These are phyloP conservation scores for Seriola quinqueradiata DNA, from an alignment of 2,113 vertebrate species.

Conservation along the genomic window DNA sequence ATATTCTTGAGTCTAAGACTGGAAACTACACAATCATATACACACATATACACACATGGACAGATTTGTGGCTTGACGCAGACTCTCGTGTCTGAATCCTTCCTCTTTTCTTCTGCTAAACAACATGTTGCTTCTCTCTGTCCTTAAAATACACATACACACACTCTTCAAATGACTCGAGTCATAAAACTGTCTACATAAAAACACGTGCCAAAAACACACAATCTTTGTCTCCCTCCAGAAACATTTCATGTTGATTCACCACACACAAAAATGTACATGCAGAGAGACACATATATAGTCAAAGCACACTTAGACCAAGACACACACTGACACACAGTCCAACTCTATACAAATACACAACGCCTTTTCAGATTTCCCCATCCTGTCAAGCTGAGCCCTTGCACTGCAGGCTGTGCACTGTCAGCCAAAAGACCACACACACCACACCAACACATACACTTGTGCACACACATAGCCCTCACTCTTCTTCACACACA, in stretches of 20 bases:
- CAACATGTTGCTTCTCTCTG: slow-evolving; percentile 6
- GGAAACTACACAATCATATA: slow-evolving; percentile 46
- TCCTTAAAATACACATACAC: slow-evolving; percentile 29
- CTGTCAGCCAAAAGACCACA: slow-evolving; percentile 62
- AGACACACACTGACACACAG: slow-evolving; percentile 26
- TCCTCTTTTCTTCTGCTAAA: slow-evolving; percentile 51
- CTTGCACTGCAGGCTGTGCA: slow-evolving; percentile 49
- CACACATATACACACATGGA: slow-evolving; percentile 33
- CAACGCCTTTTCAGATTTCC: slow-evolving; percentile 55
- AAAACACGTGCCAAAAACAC: slow-evolving; percentile 14
- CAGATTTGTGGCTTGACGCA: slow-evolving; percentile 35
- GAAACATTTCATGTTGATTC: background rate
- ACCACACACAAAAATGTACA: background rate
- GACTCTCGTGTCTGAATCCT: slow-evolving; percentile 13
- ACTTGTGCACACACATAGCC: slow-evolving; percentile 24
- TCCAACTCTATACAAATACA: slow-evolving; percentile 43
- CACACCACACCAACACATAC: slow-evolving; percentile 44
- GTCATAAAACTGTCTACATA: background rate
- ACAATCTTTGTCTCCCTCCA: slow-evolving; percentile 1
- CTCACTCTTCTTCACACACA: slow-evolving; percentile 15
- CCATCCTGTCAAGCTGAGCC: slow-evolving; percentile 73
- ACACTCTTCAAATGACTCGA: slow-evolving; percentile 3
- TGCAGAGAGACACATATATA: background rate
- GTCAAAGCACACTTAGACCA: background rate
- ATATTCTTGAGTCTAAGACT: slow-evolving; percentile 42